Evolutionary conservation across 2,797 vertebrate species (phyloP).

Genomic region (Saxicola maurus): DNA sequence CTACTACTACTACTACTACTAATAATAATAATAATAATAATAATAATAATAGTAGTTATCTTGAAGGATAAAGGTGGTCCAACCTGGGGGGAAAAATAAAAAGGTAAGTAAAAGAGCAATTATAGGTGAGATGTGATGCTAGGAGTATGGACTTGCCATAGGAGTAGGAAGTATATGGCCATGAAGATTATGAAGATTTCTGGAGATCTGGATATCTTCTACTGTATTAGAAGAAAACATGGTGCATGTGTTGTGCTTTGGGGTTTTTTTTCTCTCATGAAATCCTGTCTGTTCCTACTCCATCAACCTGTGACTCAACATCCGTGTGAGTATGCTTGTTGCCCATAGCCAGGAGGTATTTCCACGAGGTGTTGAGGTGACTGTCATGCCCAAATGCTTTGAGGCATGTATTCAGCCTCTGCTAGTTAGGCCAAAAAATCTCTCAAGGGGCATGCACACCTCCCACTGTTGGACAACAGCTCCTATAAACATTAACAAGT

Average conservation of each 20-base stretch:
- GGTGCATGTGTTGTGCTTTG: fast-evolving
- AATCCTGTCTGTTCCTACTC: background rate
- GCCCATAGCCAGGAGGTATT: fast-evolving
- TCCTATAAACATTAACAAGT: background rate
- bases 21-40: background rate
- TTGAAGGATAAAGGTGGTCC: background rate
- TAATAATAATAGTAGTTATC: background rate
- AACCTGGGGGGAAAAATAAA: background rate
- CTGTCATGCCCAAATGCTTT: background rate
- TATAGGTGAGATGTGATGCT: background rate
- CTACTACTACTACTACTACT: background rate
- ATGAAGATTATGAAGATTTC: background rate
- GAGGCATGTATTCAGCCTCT: background rate
- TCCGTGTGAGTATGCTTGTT: background rate
- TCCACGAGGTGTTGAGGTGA: background rate
- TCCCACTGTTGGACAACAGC: background rate
- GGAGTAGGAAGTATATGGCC: background rate
- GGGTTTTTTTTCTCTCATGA: background rate
- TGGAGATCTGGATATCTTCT: background rate
- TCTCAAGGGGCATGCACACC: background rate
- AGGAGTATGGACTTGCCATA: background rate
- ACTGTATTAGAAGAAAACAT: background rate
- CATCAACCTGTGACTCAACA: background rate
- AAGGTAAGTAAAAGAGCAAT: background rate
- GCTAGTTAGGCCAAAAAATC: background rate